Percentiles rank a stretch among this genome's conserved stretches.
Conservation (phyloP, 2,888 invertebrate genomes). For the Apotomis betuletana region DNA sequence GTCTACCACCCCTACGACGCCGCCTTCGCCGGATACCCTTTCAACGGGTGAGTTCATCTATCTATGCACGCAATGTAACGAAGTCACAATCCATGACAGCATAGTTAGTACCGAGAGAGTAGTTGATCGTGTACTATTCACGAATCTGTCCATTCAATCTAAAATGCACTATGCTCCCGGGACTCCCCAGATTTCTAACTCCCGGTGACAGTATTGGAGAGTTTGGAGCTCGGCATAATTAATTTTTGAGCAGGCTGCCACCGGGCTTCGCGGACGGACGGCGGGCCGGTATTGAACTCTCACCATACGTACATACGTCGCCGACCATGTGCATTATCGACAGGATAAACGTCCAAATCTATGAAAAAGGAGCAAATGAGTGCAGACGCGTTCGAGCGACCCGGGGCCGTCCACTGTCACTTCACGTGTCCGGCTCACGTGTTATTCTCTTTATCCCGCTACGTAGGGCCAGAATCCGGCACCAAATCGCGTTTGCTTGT, state of each 20-base stretch:
- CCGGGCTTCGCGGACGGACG: conserved; percentile 15
- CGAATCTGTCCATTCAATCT: conserved; percentile 45
- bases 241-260: conserved; percentile 56
- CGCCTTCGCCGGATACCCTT: conserved; percentile 96
- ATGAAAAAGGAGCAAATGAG: conserved; percentile 54
- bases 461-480: conserved; percentile 14
- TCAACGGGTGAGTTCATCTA: conserved; percentile 92
- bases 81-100: conserved; percentile 18
- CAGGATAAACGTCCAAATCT: conserved; percentile 59
- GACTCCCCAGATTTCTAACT: conserved; percentile 41
- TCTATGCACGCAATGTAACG: not conserved
- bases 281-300: conserved; percentile 45
- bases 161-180: conserved; percentile 47
- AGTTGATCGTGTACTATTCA: conserved; percentile 25
- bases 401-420: conserved; percentile 49
- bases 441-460: conserved; percentile 43
- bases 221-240: conserved; percentile 55
- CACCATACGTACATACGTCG: conserved; percentile 50
- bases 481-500: conserved; percentile 28
- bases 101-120: conserved; percentile 5
- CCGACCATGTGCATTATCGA: conserved; percentile 53
- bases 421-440: conserved; percentile 47
- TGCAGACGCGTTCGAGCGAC: conserved; percentile 45
- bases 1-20: conserved; percentile 97
- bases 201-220: conserved; percentile 43